These are phyloP conservation scores for Neodontobutis hainanensis DNA, from an alignment of 2,113 vertebrate species.

Conservation along the genomic window DNA sequence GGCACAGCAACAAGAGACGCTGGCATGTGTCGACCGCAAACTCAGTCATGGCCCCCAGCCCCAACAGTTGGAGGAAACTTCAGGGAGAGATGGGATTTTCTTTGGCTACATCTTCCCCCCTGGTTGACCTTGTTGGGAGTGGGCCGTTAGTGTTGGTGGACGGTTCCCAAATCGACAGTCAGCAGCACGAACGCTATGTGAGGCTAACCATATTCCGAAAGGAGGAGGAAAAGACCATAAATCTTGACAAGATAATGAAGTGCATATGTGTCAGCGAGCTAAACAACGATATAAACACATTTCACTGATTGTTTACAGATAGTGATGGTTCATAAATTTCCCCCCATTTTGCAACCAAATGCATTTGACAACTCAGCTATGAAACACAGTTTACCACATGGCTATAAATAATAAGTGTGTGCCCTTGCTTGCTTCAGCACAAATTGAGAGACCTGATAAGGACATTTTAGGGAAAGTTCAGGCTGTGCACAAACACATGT, in stretches of 20 bases:
- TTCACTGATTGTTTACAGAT: slow-evolving; percentile 16
- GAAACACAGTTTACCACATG: slow-evolving; percentile 17
- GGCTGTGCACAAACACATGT: neutral
- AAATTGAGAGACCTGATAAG: neutral
- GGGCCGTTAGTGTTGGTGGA: neutral
- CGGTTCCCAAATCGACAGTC: slow-evolving; percentile 1
- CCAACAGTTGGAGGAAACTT: slow-evolving; percentile 42
- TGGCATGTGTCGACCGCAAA: slow-evolving; percentile 56
- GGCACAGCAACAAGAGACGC: slow-evolving; percentile 60
- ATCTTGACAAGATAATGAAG: slow-evolving; percentile 4
- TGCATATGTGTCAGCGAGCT: neutral
- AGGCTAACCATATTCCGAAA: neutral
- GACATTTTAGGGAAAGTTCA: neutral
- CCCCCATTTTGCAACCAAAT: slow-evolving; percentile 5
- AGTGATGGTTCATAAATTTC: slow-evolving; percentile 14
- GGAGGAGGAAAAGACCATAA: neutral
- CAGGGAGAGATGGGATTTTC: slow-evolving; percentile 13
- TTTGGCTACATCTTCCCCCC: neutral
- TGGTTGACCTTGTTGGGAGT: slow-evolving; percentile 40
- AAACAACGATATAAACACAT: slow-evolving; percentile 17
- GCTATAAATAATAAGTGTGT: slow-evolving; percentile 20
- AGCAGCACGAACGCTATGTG: neutral
- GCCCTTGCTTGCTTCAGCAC: slow-evolving; percentile 2
- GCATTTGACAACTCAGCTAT: slow-evolving; percentile 19
- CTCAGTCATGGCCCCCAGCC: slow-evolving; percentile 28